Conservation (phyloP, 1,140 invertebrate genomes). For the Trichonephila clavipes region DNA sequence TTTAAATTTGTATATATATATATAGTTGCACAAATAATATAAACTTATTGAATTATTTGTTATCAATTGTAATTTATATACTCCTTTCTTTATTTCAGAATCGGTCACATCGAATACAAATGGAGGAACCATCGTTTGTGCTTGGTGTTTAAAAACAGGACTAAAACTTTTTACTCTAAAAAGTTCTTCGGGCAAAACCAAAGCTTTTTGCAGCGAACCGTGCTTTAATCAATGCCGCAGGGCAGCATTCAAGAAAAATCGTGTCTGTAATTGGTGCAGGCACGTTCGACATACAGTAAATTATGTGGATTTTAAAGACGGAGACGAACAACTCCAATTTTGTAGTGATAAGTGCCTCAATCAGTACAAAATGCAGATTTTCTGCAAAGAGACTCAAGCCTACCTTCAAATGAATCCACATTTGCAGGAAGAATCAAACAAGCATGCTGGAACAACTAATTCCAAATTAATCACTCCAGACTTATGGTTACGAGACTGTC, state of each 20-base stretch:
- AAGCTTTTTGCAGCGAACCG: slow-evolving; percentile 90
- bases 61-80: too few species aligned
- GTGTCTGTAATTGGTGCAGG: slow-evolving; percentile 96
- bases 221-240: slow-evolving; percentile 93
- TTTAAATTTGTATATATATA: too few species aligned
- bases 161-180: slow-evolving; percentile 81
- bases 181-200: slow-evolving; percentile 78
- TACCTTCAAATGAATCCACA: slow-evolving; percentile 91
- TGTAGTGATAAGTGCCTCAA: slow-evolving; percentile 94
- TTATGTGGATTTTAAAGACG: slow-evolving; percentile 90
- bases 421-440: slow-evolving; percentile 77
- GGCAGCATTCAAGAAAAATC: slow-evolving; percentile 92
- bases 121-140: slow-evolving; percentile 80
- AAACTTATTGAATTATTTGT: too few species aligned
- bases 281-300: slow-evolving; percentile 94
- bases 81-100: slow-evolving; percentile 30
- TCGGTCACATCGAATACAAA: slow-evolving; percentile 62
- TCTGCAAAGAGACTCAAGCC: slow-evolving; percentile 93
- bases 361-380: slow-evolving; percentile 97
- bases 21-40: too few species aligned
- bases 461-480: slow-evolving; percentile 90
- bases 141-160: slow-evolving; percentile 83
- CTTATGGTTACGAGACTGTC: slow-evolving; percentile 88
- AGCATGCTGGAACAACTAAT: slow-evolving; percentile 23
- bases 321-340: slow-evolving; percentile 83